Evolutionary conservation across 35 echinoderm and acorn worm genomes (phyloP).

Genomic region (Nesometra sesokonis): DNA sequence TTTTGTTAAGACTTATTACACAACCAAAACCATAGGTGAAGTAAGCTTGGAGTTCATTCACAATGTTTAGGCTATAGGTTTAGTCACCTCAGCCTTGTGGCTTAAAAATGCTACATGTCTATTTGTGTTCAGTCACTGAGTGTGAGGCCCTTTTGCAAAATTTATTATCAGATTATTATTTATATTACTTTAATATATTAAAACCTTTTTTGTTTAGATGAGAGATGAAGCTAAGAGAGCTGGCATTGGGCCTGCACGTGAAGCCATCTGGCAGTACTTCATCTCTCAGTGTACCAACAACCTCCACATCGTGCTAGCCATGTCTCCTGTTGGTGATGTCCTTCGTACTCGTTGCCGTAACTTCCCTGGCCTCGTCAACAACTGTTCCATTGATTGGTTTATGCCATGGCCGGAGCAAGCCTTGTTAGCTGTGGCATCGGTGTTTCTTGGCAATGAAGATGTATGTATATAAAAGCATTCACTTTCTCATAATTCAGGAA

Average conservation of each 20-base stretch:
- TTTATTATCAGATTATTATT: too few species aligned
- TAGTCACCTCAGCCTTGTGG: too few species aligned
- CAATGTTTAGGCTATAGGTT: too few species aligned
- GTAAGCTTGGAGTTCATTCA: too few species aligned
- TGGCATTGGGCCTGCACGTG: constrained; percentile 60
- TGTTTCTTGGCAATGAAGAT: constrained; percentile 83
- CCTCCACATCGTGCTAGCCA: constrained; percentile 86
- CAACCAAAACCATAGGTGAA: too few species aligned
- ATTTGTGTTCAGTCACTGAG: too few species aligned
- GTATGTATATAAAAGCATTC: constrained; percentile 43
- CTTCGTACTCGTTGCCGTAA: constrained; percentile 86
- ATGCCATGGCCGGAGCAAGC: constrained; percentile 93
- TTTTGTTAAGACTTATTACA: too few species aligned
- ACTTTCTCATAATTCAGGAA: not conserved
- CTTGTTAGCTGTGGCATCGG: constrained; percentile 47
- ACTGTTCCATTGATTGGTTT: constrained; percentile 98
- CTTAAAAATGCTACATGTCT: too few species aligned
- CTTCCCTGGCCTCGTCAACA: constrained; percentile 96
- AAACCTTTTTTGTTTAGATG: constrained; percentile 26
- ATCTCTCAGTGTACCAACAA: constrained; percentile 78
- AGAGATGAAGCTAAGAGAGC: constrained; percentile 81
- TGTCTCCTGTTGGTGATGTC: constrained; percentile 90
- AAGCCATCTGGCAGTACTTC: constrained; percentile 92
- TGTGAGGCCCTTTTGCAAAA: too few species aligned
- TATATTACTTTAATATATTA: too few species aligned